phyloP scores from a whole-genome alignment of 2,797 vertebrate species.

The Bradypodion ventrale region DNA sequence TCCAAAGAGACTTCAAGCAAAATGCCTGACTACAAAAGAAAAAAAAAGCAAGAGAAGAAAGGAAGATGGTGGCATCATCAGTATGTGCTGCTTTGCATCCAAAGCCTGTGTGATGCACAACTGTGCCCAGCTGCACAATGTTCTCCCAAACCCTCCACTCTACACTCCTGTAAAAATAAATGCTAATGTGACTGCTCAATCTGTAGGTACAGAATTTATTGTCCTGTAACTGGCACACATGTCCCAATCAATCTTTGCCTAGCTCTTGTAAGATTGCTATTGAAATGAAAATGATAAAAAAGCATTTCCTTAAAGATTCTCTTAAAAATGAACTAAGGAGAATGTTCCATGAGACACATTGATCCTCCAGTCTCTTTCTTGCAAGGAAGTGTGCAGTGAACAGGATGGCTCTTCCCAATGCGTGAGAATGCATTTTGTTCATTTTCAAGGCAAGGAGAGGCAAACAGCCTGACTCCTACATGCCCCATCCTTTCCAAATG shows the following conservation, averaged over 20 bases:
- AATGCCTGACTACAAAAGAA: no score
- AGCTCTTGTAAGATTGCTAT: slow-evolving; percentile 23
- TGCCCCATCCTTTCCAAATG: slow-evolving; percentile 13
- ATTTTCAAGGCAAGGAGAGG: neutral
- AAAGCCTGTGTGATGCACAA: neutral
- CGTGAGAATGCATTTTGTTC: neutral
- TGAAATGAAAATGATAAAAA: slow-evolving; percentile 42
- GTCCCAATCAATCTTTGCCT: slow-evolving; percentile 35
- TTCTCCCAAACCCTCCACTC: neutral
- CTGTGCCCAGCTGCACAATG: neutral
- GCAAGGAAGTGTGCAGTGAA: neutral
- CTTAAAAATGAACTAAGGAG: slow-evolving; percentile 12
- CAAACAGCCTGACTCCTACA: neutral
- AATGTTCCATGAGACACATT: slow-evolving; percentile 3
- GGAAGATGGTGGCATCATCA: neutral
- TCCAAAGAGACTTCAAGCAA: no score
- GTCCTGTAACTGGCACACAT: slow-evolving; percentile 11
- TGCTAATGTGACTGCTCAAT: slow-evolving; percentile 17
- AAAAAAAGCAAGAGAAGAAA: neutral
- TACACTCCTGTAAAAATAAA: slow-evolving; percentile 3
- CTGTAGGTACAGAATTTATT: slow-evolving; percentile 24
- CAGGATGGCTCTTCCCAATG: neutral
- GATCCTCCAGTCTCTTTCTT: neutral
- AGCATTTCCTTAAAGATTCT: slow-evolving; percentile 32
- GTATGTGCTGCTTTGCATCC: neutral